phyloP scores from a whole-genome alignment of 2,113 vertebrate species.

The Cololabis saira region DNA sequence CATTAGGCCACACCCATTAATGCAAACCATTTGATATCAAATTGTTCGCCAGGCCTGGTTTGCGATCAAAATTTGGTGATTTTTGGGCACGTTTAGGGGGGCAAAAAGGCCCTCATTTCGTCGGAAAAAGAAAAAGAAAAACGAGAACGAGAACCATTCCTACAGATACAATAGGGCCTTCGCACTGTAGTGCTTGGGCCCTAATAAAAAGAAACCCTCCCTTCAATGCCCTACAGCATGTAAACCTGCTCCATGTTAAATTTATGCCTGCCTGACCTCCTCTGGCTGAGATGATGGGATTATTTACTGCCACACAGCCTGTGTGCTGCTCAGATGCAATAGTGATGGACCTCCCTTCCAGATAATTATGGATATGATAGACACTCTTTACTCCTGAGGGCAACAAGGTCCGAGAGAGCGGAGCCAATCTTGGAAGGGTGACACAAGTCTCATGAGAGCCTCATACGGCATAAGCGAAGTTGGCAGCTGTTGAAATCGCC shows the following conservation, averaged over 20 bases:
- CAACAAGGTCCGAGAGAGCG: conserved; percentile 54
- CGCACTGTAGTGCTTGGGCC: no score
- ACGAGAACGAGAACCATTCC: no score
- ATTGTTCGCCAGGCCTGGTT: no score
- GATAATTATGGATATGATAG: conserved; percentile 68
- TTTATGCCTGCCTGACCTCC: conserved; percentile 63
- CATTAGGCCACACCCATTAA: no score
- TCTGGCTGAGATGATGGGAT: conserved; percentile 64
- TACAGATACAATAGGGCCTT: no score
- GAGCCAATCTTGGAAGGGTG: conserved; percentile 61
- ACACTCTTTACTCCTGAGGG: conserved; percentile 57
- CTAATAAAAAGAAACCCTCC: conserved; percentile 54
- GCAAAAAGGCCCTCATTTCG: no score
- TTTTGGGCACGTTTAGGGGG: no score
- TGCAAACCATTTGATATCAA: no score
- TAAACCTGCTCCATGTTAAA: conserved; percentile 61
- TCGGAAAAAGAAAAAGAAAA: no score
- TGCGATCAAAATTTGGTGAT: no score
- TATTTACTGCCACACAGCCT: conserved; percentile 64
- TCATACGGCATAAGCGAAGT: conserved; percentile 54
- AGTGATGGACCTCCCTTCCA: conserved; percentile 53
- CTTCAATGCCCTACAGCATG: conserved; percentile 55
- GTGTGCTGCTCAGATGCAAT: conserved; percentile 54
- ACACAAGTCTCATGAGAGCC: conserved; percentile 58
- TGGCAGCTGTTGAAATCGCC: conserved; percentile 66